Evolutionary conservation across 2,797 vertebrate species (phyloP).

Genomic region (Arrhamphus sclerolepis): DNA sequence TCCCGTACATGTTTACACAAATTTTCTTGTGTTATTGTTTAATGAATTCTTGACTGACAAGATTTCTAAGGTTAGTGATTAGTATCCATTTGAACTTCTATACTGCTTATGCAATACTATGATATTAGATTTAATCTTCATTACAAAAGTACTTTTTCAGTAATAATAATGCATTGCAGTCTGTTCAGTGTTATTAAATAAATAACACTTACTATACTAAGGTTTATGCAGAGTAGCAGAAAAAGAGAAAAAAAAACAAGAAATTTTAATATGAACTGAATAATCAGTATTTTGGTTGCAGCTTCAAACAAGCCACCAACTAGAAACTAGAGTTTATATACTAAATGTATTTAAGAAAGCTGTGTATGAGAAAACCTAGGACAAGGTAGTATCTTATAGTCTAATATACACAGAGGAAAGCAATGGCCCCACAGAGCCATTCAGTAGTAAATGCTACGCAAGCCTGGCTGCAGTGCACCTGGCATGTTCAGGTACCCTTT

Average conservation of each 20-base stretch:
- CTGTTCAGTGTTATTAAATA: too few species aligned
- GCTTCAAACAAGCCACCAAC: not conserved
- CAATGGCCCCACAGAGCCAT: constrained; percentile 63
- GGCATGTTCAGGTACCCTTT: constrained; percentile 89
- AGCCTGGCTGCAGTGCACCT: constrained; percentile 88
- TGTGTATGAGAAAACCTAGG: constrained; percentile 3
- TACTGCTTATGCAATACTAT: too few species aligned
- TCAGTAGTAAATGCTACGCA: constrained; percentile 74
- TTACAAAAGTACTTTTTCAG: too few species aligned
- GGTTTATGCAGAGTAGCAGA: too few species aligned
- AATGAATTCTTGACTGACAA: too few species aligned
- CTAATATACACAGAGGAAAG: constrained; percentile 3
- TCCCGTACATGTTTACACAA: not conserved
- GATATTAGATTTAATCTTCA: too few species aligned
- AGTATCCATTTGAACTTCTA: not conserved
- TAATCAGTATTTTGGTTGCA: not conserved
- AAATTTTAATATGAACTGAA: not conserved
- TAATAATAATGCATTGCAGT: too few species aligned
- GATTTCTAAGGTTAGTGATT: not conserved
- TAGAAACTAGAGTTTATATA: not conserved
- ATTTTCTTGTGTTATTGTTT: too few species aligned
- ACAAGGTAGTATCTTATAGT: not conserved
- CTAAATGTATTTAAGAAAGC: too few species aligned
- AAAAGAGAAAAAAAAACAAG: too few species aligned
- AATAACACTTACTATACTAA: too few species aligned